Percentiles rank a stretch among this genome's conserved stretches.
phyloP scores from a whole-genome alignment of 2,888 invertebrate genomes.

The Apomyelois bistriatella region DNA sequence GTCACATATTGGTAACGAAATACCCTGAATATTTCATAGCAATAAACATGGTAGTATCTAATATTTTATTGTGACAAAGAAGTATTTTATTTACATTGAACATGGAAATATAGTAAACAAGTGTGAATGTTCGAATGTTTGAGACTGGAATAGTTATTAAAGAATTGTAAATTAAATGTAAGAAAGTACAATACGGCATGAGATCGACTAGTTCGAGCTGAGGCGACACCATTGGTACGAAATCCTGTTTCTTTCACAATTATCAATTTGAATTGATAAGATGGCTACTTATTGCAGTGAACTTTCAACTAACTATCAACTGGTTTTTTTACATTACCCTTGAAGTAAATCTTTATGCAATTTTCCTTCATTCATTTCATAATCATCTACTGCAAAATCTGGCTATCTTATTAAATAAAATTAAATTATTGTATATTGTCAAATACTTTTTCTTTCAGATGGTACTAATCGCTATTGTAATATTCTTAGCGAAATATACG shows the following conservation, averaged over 20 bases:
- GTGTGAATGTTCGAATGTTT: constrained; percentile 43
- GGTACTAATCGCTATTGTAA: constrained; percentile 35
- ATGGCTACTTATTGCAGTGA: constrained; percentile 23
- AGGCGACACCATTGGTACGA: constrained; percentile 31
- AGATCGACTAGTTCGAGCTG: constrained; percentile 42
- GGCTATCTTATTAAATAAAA: constrained; percentile 23
- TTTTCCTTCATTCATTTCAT: constrained; percentile 13
- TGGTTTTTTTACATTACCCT: neutral
- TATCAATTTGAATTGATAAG: constrained; percentile 18
- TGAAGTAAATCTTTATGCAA: neutral
- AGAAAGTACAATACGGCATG: constrained; percentile 54
- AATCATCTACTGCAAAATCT: constrained; percentile 21
- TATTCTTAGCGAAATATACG: constrained; percentile 14
- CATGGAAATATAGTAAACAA: constrained; percentile 16
- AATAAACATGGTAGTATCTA: neutral
- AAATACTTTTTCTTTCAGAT: constrained; percentile 47
- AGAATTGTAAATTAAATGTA: constrained; percentile 49
- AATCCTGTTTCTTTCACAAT: constrained; percentile 19
- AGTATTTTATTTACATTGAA: constrained; percentile 34
- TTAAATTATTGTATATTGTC: constrained; percentile 13
- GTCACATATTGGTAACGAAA: constrained; percentile 30
- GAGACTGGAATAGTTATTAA: constrained; percentile 53
- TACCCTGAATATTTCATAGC: neutral
- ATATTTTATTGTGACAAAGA: constrained; percentile 42
- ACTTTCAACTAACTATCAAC: constrained; percentile 9